Evolutionary conservation across 1,140 invertebrate species (phyloP), one percentile per base, ranked within the genome.

Genomic region (Drosophila yakuba): DNA sequence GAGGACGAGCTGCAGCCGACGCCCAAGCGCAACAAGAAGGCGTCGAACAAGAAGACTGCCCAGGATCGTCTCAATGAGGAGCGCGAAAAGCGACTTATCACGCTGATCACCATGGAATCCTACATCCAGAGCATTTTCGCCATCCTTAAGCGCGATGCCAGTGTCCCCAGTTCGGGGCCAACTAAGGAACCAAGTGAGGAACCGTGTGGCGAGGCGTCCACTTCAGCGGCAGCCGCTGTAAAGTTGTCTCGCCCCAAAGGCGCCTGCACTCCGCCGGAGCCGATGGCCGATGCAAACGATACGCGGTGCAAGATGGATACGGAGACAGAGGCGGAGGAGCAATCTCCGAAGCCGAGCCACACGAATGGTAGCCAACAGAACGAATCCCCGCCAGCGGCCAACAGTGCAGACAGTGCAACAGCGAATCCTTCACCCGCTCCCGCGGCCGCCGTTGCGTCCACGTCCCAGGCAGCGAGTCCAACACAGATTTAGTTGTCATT

Each of bases 401-500:
- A 47, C 2, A 45, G 62, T 48, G 62, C 41, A 1, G 64, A 74
- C 6, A 43, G 15, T 32, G 47, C 28, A n/a, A 28, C 69, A 2
- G 17, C 39, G 10, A 41, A 17, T 15, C 68, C 57, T 20, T 28
- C 61, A 1, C 63, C 63, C 14, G 63, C 64, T 15, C 48, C 54
- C 23, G 50, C 63, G 4, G 45, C 72, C 15, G 52, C 68, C 36
- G 80, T 78, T 67, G 79, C 83, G 51, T 83, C 90, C 47, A 66
- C 85, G 3, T 88, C 90, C 28, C 76, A 85, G 73, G 82, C 90
- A 20, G 74, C 90, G 36, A 78, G 77, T 77, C 77, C 90, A 43
- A 90, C 82, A 74, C 90, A 91, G 77, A 91, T 91, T 76, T 91
- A 91, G 90, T 91, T 91, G 84, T 91, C 90, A 77, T 91, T 91